These are phyloP conservation scores for Phoeniculus purpureus DNA, from an alignment of 2,797 vertebrate species.

Conservation along the genomic window DNA sequence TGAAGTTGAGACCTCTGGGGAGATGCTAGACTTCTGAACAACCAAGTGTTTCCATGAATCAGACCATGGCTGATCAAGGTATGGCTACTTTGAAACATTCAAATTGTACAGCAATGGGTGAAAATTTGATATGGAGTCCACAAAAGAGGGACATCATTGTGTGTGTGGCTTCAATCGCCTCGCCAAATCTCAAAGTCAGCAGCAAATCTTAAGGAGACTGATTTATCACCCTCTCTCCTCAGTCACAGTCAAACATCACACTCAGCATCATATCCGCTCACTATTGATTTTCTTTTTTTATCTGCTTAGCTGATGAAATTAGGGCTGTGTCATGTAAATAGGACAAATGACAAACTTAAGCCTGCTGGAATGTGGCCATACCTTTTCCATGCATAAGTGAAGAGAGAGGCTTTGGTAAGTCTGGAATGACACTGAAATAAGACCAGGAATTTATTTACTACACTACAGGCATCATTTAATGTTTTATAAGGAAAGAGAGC, in stretches of 20 bases:
- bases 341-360: not conserved
- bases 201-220: not conserved
- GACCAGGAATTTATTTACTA: not conserved
- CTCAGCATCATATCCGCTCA: not conserved
- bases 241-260: not conserved
- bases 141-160: not conserved
- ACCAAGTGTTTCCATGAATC: not conserved
- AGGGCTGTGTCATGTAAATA: not conserved
- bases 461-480: not conserved
- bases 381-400: not conserved
- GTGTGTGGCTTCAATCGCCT: not conserved
- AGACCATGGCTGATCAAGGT: not conserved
- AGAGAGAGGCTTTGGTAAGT: not conserved
- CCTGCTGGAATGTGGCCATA: not conserved
- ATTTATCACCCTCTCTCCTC: not conserved
- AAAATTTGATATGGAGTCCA: not conserved
- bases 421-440: not conserved
- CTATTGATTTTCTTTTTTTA: not conserved
- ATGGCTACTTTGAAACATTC: not conserved
- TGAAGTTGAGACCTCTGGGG: not conserved
- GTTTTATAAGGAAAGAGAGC: not conserved
- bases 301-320: not conserved
- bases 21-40: not conserved
- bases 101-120: not conserved
- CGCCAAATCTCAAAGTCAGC: not conserved